A percentile compares a stretch with the other conserved stretches of the same genome.
Evolutionary conservation across 2,797 vertebrate genomes (phyloP).

Genomic region (Sarcophilus harrisii): DNA sequence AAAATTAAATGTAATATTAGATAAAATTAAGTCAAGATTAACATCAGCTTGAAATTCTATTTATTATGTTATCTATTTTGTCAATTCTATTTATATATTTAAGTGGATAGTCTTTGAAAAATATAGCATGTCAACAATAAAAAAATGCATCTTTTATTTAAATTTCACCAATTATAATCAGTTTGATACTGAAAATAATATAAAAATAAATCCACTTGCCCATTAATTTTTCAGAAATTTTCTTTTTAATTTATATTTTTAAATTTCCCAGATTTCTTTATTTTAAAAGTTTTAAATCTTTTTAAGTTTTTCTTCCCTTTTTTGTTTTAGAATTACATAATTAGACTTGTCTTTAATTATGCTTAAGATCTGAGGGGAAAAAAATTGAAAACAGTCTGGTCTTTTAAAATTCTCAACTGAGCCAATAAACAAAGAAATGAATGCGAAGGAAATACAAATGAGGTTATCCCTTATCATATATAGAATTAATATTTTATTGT

Average conservation of each 20-base stretch:
- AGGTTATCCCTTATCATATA: not conserved
- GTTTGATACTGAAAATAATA: not conserved
- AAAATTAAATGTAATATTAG: no score
- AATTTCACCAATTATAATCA: not conserved
- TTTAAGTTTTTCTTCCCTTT: not conserved
- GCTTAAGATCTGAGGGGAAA: not conserved
- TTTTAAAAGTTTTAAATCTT: not conserved
- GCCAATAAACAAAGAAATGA: not conserved
- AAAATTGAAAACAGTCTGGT: not conserved
- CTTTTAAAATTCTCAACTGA: not conserved
- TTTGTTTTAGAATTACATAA: not conserved
- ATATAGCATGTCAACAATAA: not conserved
- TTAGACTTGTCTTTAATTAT: not conserved
- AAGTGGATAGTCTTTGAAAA: not conserved
- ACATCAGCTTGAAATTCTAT: not conserved
- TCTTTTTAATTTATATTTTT: conserved; percentile 39
- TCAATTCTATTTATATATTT: conserved; percentile 19
- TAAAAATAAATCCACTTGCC: not conserved
- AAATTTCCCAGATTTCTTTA: not conserved
- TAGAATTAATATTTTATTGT: not conserved
- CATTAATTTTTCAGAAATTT: conserved; percentile 27
- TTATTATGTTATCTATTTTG: not conserved
- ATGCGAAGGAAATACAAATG: not conserved
- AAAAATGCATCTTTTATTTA: conserved; percentile 6
- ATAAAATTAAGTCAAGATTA: not conserved